Evolutionary conservation across 2,797 vertebrate genomes (phyloP).

Genomic region (Acanthurus lineatus): DNA sequence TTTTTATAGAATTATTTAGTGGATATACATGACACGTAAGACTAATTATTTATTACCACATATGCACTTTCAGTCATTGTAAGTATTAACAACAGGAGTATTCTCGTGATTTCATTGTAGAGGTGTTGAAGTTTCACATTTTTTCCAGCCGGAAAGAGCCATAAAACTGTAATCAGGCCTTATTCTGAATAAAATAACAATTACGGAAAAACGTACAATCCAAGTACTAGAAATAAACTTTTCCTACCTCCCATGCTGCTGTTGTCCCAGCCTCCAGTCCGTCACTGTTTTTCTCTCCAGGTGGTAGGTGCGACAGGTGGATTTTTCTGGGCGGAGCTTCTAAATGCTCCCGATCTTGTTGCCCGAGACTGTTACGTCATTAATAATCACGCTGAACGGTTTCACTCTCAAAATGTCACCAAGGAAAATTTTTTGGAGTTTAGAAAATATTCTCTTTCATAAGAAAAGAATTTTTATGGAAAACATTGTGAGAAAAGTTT

Average conservation of each 20-base stretch:
- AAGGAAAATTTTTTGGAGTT: conserved; percentile 19
- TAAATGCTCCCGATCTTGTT: conserved; percentile 62
- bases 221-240: neutral
- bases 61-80: neutral
- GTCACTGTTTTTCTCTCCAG: conserved; percentile 33
- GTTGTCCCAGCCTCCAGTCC: neutral
- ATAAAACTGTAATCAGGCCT: no score
- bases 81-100: conserved; percentile 11
- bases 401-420: conserved; percentile 40
- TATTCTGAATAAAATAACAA: neutral
- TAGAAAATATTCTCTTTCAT: no score
- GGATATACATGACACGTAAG: neutral
- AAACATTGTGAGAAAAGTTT: neutral
- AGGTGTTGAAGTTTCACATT: neutral
- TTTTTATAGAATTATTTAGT: no score
- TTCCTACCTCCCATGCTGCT: conserved; percentile 75
- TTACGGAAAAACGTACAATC: no score
- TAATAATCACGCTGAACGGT: conserved; percentile 31
- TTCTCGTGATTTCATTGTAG: conserved; percentile 1
- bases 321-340: conserved; percentile 54
- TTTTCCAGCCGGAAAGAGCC: neutral
- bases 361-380: conserved; percentile 53
- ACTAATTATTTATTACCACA: neutral
- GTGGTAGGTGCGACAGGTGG: conserved; percentile 62
- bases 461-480: no score